These are phyloP conservation scores for Doris montereyensis DNA, from an alignment of 2,888 invertebrate species.

Conservation along the genomic window DNA sequence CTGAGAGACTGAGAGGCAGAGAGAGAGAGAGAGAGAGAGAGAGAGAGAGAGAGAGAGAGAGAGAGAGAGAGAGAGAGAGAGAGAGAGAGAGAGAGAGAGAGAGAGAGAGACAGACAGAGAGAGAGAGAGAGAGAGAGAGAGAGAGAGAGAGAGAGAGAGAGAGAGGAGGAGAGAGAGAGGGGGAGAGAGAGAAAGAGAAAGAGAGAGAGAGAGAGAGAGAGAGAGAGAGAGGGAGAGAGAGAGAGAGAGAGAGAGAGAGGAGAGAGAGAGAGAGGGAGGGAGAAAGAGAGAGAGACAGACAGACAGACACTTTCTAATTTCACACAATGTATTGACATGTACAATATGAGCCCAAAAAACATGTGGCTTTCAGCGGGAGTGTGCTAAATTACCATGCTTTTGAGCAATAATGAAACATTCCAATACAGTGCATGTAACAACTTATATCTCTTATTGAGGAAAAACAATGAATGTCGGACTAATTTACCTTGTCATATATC, in stretches of 20 bases:
- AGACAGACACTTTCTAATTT: too few species aligned
- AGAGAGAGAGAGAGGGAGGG: constrained; percentile 21
- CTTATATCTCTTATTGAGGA: too few species aligned
- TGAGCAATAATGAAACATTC: too few species aligned
- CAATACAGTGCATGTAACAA: too few species aligned
- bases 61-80: neutral
- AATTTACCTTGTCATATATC: too few species aligned
- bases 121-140: neutral
- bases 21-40: neutral
- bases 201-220: neutral
- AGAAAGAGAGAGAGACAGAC: neutral
- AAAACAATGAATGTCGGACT: too few species aligned
- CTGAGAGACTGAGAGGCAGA: neutral
- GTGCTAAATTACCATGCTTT: too few species aligned
- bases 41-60: neutral
- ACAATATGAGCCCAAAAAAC: too few species aligned
- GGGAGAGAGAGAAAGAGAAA: constrained; percentile 17
- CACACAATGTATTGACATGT: too few species aligned
- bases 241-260: constrained; percentile 14
- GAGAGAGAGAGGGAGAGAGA: constrained; percentile 4
- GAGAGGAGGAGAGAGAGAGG: constrained; percentile 10
- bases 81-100: neutral
- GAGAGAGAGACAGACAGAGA: neutral
- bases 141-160: neutral
- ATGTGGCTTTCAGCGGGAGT: too few species aligned